These are phyloP conservation scores for Tinamus guttatus DNA, from an alignment of 2,113 vertebrate genomes.

Conservation along the genomic window DNA sequence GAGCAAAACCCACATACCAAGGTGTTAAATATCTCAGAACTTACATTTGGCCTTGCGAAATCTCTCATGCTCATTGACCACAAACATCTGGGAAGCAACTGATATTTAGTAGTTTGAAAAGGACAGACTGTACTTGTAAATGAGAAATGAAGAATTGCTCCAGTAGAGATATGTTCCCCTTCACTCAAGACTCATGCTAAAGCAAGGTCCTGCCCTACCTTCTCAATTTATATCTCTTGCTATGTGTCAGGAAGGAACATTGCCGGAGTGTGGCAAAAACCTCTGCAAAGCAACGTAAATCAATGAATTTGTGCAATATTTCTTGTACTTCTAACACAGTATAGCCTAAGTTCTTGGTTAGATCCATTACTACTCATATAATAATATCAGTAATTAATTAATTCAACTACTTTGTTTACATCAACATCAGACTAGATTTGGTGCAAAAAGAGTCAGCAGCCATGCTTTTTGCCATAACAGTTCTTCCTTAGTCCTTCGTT, in stretches of 20 bases:
- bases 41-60: background rate
- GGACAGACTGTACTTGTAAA: background rate
- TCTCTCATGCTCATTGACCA: background rate
- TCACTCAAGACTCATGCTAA: background rate
- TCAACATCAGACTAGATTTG: background rate
- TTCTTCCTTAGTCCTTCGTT: background rate
- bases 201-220: background rate
- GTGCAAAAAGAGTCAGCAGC: background rate
- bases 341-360: background rate
- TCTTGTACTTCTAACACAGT: background rate
- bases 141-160: background rate
- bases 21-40: background rate
- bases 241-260: background rate
- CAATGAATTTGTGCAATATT: background rate
- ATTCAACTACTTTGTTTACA: background rate
- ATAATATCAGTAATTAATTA: background rate
- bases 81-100: background rate
- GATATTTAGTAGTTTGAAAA: background rate
- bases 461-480: background rate
- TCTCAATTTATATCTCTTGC: background rate
- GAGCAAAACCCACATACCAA: background rate
- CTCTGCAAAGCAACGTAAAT: rapidly evolving
- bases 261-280: background rate
- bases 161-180: background rate
- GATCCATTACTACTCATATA: background rate